Evolutionary conservation across 2,113 vertebrate genomes (phyloP).

Genomic region (Ranitomeya imitator): DNA sequence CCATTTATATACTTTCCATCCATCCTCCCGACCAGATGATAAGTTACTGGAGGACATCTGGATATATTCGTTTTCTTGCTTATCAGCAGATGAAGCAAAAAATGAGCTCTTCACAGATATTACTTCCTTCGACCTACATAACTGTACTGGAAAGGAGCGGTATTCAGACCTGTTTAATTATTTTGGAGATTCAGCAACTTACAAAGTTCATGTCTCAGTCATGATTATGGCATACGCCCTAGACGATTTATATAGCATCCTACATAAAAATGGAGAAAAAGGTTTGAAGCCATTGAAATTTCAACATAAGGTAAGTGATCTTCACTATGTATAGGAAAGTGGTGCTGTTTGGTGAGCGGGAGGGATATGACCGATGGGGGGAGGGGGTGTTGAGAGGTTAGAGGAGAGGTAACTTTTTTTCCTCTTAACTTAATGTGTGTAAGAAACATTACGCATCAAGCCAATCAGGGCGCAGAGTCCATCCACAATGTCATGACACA

Average conservation of each 20-base stretch:
- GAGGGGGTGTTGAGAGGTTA: too few species aligned
- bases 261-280: neutral
- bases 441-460: too few species aligned
- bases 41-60: neutral
- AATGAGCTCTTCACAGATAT: neutral
- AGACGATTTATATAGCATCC: neutral
- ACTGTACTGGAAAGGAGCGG: neutral
- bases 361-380: too few species aligned
- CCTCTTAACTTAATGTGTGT: too few species aligned
- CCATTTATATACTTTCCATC: neutral
- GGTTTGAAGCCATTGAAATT: neutral
- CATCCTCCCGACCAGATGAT: neutral
- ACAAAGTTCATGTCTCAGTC: neutral
- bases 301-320: neutral
- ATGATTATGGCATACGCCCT: constrained; percentile 9
- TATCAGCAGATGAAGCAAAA: neutral
- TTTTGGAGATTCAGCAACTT: neutral
- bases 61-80: neutral
- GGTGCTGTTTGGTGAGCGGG: too few species aligned
- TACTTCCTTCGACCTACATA: neutral
- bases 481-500: too few species aligned
- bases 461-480: too few species aligned
- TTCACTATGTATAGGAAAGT: too few species aligned
- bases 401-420: too few species aligned
- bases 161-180: neutral